Percentiles rank a stretch among this genome's conserved stretches.
phyloP scores from a whole-genome alignment of 2,113 vertebrate genomes.

The Halichoerus grypus region DNA sequence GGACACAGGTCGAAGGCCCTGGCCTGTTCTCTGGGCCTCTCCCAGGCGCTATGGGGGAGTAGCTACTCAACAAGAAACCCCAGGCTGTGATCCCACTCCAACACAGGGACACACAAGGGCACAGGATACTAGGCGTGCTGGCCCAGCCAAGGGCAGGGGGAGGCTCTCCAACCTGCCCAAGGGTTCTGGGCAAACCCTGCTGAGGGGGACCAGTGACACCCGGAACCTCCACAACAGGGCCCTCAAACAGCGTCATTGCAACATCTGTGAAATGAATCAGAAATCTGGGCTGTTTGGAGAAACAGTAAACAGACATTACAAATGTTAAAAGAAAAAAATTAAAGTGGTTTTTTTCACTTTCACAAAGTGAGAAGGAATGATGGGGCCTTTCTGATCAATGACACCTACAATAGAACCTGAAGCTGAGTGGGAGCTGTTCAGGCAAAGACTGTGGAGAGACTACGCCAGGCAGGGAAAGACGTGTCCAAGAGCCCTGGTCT shows the following conservation, averaged over 20 bases:
- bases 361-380: background rate
- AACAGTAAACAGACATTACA: background rate
- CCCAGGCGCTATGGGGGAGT: background rate
- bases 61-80: background rate
- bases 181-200: background rate
- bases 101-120: background rate
- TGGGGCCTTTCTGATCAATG: background rate
- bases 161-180: background rate
- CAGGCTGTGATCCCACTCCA: background rate
- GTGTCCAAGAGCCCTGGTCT: background rate
- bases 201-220: background rate
- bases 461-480: background rate
- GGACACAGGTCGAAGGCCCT: constrained; percentile 76
- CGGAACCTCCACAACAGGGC: background rate
- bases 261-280: background rate
- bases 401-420: background rate
- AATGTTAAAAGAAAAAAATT: background rate
- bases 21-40: constrained; percentile 29
- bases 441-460: background rate
- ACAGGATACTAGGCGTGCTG: background rate
- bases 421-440: background rate
- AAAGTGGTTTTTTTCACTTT: background rate
- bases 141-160: background rate
- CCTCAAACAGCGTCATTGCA: background rate
- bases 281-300: background rate